Conservation (phyloP, 2,888 invertebrate species). For the Heteromyza rotundicornis region DNA sequence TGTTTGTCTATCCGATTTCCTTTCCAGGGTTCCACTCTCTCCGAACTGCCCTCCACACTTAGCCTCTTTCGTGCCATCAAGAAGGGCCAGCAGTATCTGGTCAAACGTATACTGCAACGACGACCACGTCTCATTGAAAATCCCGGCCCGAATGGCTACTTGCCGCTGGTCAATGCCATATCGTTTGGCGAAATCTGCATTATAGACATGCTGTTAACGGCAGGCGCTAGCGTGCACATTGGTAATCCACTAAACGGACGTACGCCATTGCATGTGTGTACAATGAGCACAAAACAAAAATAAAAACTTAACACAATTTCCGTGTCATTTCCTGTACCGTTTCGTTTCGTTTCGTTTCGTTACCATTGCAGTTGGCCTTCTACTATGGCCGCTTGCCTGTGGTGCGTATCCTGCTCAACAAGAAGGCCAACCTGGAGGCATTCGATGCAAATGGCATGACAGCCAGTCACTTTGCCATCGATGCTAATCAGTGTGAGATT, state of each 20-base stretch:
- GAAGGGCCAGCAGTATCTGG: conserved; percentile 58
- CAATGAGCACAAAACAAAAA: too few species aligned
- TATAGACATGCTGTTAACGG: conserved; percentile 54
- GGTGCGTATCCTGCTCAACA: conserved; percentile 58
- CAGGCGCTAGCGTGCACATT: conserved; percentile 53
- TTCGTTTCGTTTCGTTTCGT: conserved; percentile 18
- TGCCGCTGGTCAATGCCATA: conserved; percentile 60
- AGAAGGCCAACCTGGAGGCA: conserved; percentile 57
- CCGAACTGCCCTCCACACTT: conserved; percentile 51
- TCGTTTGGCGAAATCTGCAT: conserved; percentile 55
- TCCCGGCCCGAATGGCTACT: conserved; percentile 56
- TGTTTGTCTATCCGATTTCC: too few species aligned
- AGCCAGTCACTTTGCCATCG: conserved; percentile 59
- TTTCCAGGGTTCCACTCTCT: conserved; percentile 50
- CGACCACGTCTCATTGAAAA: conserved; percentile 54
- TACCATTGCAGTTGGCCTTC: conserved; percentile 52
- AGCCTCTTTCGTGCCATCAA: conserved; percentile 57
- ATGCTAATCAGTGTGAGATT: conserved; percentile 57
- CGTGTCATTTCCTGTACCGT: background rate
- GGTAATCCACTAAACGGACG: conserved; percentile 54
- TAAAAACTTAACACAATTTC: conserved; percentile 7
- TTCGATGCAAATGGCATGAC: conserved; percentile 57
- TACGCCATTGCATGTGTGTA: conserved; percentile 58
- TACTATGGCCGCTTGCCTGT: conserved; percentile 57
- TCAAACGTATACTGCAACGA: conserved; percentile 55